Evolutionary conservation across 2,888 invertebrate genomes (phyloP).

Genomic region (Tenthredo notha): DNA sequence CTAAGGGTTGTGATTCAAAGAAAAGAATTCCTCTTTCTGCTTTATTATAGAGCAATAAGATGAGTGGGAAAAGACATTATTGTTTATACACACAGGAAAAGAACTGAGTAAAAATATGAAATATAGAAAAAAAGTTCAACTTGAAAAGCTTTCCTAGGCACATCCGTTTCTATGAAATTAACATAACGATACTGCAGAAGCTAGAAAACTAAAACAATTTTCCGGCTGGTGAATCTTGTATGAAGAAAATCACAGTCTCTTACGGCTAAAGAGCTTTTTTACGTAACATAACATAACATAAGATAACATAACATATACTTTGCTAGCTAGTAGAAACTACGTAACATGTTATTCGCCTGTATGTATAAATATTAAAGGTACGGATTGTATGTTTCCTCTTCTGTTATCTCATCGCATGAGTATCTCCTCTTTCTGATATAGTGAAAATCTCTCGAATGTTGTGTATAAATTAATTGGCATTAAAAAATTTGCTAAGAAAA

Average conservation of each 20-base stretch:
- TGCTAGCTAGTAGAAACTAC: neutral
- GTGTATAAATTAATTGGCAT: neutral
- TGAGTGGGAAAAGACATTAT: neutral
- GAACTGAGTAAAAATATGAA: neutral
- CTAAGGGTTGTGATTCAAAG: no score
- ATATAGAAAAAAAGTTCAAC: neutral
- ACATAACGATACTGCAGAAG: conserved; percentile 10
- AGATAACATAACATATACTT: neutral
- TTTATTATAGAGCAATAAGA: neutral
- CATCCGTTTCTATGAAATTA: conserved; percentile 9
- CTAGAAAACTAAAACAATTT: conserved; percentile 17
- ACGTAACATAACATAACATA: neutral
- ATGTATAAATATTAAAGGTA: neutral
- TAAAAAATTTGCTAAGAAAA: no score
- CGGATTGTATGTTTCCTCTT: neutral
- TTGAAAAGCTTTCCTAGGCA: neutral
- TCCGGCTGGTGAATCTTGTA: neutral
- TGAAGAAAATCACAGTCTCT: neutral
- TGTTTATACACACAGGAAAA: neutral
- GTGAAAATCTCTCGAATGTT: no score
- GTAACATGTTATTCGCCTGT: neutral
- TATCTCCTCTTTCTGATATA: neutral
- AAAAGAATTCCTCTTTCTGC: no score
- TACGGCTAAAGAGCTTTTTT: neutral
- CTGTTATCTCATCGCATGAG: neutral